Percentiles rank a stretch among this genome's conserved stretches.
phyloP scores from a whole-genome alignment of 2,888 invertebrate species.

The Ochropacha duplaris region DNA sequence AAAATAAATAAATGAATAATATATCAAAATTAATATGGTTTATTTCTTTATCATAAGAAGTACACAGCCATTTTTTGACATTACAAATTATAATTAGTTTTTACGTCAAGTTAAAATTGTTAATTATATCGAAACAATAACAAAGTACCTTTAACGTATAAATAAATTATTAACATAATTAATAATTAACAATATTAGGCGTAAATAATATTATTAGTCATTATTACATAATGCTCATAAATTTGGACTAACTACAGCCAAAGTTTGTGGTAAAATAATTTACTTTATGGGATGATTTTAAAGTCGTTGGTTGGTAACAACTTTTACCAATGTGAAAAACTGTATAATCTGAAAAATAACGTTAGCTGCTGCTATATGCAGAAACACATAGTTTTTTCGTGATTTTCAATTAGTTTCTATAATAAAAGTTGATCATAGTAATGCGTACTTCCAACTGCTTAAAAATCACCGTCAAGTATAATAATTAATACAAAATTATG shows the following conservation, averaged over 20 bases:
- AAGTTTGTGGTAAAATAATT: conserved; percentile 12
- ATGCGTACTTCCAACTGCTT: no score
- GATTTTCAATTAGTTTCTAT: no score
- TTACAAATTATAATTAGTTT: conserved; percentile 22
- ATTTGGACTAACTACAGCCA: conserved; percentile 1
- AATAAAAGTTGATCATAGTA: no score
- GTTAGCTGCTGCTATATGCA: no score
- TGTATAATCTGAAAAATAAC: no score
- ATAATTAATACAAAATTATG: neutral
- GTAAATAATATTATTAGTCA: conserved; percentile 12
- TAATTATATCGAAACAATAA: conserved; percentile 29
- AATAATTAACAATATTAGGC: conserved; percentile 1
- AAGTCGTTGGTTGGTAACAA: no score
- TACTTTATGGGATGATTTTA: no score
- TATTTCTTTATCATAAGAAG: conserved; percentile 66
- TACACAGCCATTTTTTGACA: conserved; percentile 77
- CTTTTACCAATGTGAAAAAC: no score
- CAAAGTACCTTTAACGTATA: conserved; percentile 4
- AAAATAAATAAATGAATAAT: conserved; percentile 1
- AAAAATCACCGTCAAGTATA: no score
- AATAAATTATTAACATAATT: conserved; percentile 5
- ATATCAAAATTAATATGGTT: conserved; percentile 27
- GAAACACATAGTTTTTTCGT: no score
- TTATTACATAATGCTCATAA: conserved; percentile 2
- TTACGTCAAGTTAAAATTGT: conserved; percentile 14